Percentiles rank a stretch among this genome's conserved stretches.
phyloP scores from a whole-genome alignment of 2,797 vertebrate genomes.

The Helostoma temminkii region DNA sequence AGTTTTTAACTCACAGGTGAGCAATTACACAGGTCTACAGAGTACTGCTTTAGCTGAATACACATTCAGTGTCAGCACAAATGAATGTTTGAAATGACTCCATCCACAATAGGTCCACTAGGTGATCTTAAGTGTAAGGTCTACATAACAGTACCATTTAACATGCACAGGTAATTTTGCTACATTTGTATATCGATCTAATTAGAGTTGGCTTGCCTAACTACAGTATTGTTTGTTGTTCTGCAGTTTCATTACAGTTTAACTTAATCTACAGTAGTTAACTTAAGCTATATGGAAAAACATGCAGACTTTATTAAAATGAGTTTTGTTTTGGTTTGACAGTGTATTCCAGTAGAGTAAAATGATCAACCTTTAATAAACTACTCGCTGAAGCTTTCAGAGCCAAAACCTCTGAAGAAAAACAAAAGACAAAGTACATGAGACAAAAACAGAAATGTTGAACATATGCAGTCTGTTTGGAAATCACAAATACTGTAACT shows the following conservation, averaged over 20 bases:
- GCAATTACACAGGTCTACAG: slow-evolving; percentile 66
- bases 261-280: slow-evolving; percentile 57
- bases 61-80: slow-evolving; percentile 62
- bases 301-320: slow-evolving; percentile 63
- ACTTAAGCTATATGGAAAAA: slow-evolving; percentile 49
- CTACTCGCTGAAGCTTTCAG: slow-evolving; percentile 55
- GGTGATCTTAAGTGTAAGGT: slow-evolving; percentile 63
- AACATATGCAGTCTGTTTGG: slow-evolving; percentile 5
- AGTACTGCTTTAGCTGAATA: slow-evolving; percentile 68
- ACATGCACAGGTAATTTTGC: slow-evolving; percentile 79
- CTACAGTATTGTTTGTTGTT: slow-evolving; percentile 48
- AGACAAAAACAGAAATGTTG: slow-evolving; percentile 26
- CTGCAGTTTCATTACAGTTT: slow-evolving; percentile 54
- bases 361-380: slow-evolving; percentile 54
- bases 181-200: slow-evolving; percentile 56
- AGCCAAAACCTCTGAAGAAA: slow-evolving; percentile 48
- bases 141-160: slow-evolving; percentile 66
- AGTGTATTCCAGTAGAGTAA: slow-evolving; percentile 58
- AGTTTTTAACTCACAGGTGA: slow-evolving; percentile 58
- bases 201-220: slow-evolving; percentile 55
- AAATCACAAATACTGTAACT: slow-evolving; percentile 17
- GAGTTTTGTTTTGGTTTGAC: slow-evolving; percentile 55
- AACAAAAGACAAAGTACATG: slow-evolving; percentile 13
- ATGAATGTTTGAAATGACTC: slow-evolving; percentile 54
- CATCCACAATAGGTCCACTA: slow-evolving; percentile 59